Conservation (phyloP, 2,113 vertebrate genomes). For the Atlantisia rogersi region DNA sequence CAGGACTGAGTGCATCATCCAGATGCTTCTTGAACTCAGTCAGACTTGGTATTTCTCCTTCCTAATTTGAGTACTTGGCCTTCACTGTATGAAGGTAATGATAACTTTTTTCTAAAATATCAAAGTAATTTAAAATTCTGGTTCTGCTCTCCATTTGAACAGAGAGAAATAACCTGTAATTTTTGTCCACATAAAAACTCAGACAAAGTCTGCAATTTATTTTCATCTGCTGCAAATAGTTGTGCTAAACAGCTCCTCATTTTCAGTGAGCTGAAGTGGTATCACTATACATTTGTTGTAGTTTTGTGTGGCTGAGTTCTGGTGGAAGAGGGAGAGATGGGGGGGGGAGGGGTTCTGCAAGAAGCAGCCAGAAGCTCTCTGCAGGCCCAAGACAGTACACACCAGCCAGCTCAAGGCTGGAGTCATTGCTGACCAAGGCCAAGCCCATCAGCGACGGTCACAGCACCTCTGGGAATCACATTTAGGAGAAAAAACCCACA, state of each 20-base stretch:
- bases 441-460: no score
- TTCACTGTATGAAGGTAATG: neutral
- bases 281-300: neutral
- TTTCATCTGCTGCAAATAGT: neutral
- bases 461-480: no score
- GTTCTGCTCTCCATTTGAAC: neutral
- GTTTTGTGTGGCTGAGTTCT: no score
- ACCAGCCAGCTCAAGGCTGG: no score
- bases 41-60: neutral
- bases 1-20: no score
- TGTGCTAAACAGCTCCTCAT: neutral
- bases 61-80: neutral
- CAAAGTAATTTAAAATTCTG: neutral
- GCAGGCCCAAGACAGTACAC: no score
- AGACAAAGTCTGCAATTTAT: neutral
- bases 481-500: no score
- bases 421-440: no score
- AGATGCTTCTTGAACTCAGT: no score
- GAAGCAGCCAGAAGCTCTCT: no score
- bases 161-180: neutral
- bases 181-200: neutral
- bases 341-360: no score
- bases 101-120: neutral
- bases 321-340: no score
- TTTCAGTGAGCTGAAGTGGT: neutral